Evolutionary conservation across 2,797 vertebrate species (phyloP).

Genomic region (Remorina albescens): DNA sequence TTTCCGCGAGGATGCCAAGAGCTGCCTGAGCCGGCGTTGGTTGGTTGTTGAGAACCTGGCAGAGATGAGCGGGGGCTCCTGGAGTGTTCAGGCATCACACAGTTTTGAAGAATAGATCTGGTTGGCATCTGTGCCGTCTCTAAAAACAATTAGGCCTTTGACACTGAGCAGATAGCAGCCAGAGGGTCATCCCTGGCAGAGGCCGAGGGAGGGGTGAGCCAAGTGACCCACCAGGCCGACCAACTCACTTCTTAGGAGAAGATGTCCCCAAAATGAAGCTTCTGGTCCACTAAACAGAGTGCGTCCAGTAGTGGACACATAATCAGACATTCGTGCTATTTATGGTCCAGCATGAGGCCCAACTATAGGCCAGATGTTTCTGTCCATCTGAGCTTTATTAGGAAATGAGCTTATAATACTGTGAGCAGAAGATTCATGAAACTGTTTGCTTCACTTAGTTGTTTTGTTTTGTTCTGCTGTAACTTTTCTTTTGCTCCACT

Average conservation of each 20-base stretch:
- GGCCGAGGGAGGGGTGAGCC: slow-evolving; percentile 19
- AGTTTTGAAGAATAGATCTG: slow-evolving; percentile 54
- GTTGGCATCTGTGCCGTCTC: slow-evolving; percentile 43
- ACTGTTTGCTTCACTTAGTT: neutral
- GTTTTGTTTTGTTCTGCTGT: neutral
- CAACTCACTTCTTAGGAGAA: neutral
- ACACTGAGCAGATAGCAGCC: slow-evolving; percentile 59
- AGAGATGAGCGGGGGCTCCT: slow-evolving; percentile 58
- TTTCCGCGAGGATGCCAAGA: slow-evolving; percentile 44
- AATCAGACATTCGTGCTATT: no score
- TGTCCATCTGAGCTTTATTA: no score
- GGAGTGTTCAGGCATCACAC: slow-evolving; percentile 63
- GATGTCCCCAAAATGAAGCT: neutral
- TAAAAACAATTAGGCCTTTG: slow-evolving; percentile 74
- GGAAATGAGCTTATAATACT: neutral
- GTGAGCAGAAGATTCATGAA: neutral
- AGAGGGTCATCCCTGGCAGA: slow-evolving; percentile 40
- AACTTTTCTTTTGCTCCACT: slow-evolving; percentile 20
- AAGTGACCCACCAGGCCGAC: slow-evolving; percentile 29
- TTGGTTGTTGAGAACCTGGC: slow-evolving; percentile 78
- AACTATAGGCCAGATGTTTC: no score
- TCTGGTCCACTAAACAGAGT: no score
- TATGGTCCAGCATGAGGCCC: no score
- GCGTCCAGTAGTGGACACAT: no score
- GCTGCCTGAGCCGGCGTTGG: slow-evolving; percentile 49